Base-by-base conservation (phyloP, 2,888 invertebrate species). In the Glaucopsyche alexis region DNA sequence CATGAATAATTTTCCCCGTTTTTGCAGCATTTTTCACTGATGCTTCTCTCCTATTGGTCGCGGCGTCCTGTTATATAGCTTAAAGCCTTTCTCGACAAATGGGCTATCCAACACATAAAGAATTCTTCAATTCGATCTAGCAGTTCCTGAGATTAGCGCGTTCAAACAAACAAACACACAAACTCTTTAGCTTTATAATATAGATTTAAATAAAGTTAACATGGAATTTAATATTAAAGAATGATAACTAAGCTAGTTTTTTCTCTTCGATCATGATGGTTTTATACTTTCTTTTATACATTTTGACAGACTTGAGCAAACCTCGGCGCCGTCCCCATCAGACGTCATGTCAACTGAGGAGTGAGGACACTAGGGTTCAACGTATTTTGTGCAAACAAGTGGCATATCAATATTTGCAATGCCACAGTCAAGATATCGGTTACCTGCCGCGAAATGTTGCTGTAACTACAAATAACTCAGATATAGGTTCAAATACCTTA, bases 401-500 rank as follows among this genome's bases (percentile, higher is more conserved):
- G 66, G 4, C 42, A 42, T 16, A 42, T n/a, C 4, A 66, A 42
- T 66, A 66, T 66, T 66, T 40, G 66, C 66, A n/a, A 65, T 55
- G 19, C 19, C 55, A n/a, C 9, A 42, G 66, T 40, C n/a, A 42
- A 40, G 66, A 16, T 66, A 66, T 66, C 66, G 42, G 16, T 66
- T 66, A 66, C 38, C 65, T 8, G 65, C n/a, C 66, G 42, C 66
- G 40, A 60, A 60, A 60, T 13, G 60, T 60, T 60, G 60, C 7
- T 13, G 13, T 6, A 60, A 60, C 60, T 13, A 60, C 60, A 60
- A 19, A 60, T 60, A 60, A 60, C 60, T 60, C 60, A 60, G 60
- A 60, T 60, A 60, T 60, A 60, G 42, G 66, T 66, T 42, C 66
- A 16, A 66, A 42, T 42, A 40, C 65, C 65, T n/a, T 42, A 42